Conservation (phyloP, 2,888 invertebrate genomes). For the Alviniconcha strummeri region DNA sequence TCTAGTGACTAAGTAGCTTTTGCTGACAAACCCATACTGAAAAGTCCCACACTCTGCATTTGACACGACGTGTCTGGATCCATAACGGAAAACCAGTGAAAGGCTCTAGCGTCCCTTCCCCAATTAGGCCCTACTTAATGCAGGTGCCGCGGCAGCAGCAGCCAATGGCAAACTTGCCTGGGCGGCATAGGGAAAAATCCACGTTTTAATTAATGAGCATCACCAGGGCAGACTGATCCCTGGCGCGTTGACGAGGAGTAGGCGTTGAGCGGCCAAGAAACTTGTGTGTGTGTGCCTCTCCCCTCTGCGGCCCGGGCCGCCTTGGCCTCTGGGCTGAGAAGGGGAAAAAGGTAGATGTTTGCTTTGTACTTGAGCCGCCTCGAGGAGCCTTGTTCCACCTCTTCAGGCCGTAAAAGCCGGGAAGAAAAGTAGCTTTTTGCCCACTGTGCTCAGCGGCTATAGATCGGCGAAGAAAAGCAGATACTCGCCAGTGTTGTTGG, state of each 20-base stretch:
- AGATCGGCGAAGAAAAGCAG: too few species aligned
- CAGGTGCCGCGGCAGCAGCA: not conserved
- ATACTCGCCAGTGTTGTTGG: too few species aligned
- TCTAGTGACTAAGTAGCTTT: too few species aligned
- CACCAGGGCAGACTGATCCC: slow-evolving; percentile 1
- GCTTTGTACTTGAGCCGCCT: slow-evolving; percentile 21
- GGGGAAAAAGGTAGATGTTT: slow-evolving; percentile 1
- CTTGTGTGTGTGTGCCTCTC: not conserved
- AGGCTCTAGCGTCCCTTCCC: too few species aligned
- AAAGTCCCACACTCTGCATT: too few species aligned
- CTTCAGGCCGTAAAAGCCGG: not conserved
- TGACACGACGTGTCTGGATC: too few species aligned
- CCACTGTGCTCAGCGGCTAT: not conserved
- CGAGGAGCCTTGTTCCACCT: slow-evolving; percentile 21
- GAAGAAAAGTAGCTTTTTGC: slow-evolving; percentile 16
- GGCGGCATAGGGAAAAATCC: not conserved
- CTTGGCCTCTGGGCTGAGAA: not conserved
- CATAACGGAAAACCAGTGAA: too few species aligned
- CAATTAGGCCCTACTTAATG: not conserved
- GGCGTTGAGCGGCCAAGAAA: not conserved
- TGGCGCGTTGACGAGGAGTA: not conserved
- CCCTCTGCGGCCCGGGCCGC: not conserved
- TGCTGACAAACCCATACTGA: too few species aligned
- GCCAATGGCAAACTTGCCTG: not conserved
- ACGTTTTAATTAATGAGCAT: not conserved